Evolutionary conservation across 2,797 vertebrate genomes (phyloP).

Genomic region (Malacoctenus gilli): DNA sequence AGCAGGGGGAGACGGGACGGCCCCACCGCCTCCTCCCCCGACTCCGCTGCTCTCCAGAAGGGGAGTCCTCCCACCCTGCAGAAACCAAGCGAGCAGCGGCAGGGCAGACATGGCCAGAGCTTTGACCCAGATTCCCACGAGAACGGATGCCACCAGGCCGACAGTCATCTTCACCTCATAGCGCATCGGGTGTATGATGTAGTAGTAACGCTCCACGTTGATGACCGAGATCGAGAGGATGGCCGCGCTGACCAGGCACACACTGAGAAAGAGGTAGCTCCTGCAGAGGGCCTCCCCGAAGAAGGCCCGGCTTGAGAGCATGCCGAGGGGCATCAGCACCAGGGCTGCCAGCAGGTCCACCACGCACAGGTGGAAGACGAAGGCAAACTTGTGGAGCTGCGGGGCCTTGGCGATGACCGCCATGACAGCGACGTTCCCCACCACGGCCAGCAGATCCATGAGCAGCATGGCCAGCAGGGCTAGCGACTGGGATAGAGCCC

Average conservation of each 20-base stretch:
- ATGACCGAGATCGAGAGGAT: slow-evolving; percentile 98
- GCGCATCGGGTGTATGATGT: slow-evolving; percentile 97
- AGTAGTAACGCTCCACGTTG: slow-evolving; percentile 97
- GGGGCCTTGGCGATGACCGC: slow-evolving; percentile 94
- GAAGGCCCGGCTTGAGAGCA: slow-evolving; percentile 90
- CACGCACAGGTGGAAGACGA: slow-evolving; percentile 98
- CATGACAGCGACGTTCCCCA: slow-evolving; percentile 95
- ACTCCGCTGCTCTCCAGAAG: slow-evolving; percentile 66
- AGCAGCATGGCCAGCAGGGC: slow-evolving; percentile 95
- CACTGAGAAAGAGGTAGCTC: slow-evolving; percentile 94
- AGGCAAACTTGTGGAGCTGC: slow-evolving; percentile 95
- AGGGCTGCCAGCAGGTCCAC: slow-evolving; percentile 96
- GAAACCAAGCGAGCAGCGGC: slow-evolving; percentile 89
- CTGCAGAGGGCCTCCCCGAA: slow-evolving; percentile 92
- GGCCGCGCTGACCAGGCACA: slow-evolving; percentile 94
- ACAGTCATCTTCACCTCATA: slow-evolving; percentile 98
- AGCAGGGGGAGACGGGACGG: slow-evolving; percentile 61
- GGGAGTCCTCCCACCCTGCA: slow-evolving; percentile 81
- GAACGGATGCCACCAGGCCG: slow-evolving; percentile 89
- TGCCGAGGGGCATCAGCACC: slow-evolving; percentile 96
- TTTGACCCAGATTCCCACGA: slow-evolving; percentile 96
- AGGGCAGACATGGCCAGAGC: slow-evolving; percentile 92
- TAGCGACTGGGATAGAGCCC: slow-evolving; percentile 85
- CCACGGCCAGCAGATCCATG: slow-evolving; percentile 92
- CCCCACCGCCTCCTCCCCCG: slow-evolving; percentile 57